Conservation (phyloP, 2,888 invertebrate species). For the Drosophila prostipennis region DNA sequence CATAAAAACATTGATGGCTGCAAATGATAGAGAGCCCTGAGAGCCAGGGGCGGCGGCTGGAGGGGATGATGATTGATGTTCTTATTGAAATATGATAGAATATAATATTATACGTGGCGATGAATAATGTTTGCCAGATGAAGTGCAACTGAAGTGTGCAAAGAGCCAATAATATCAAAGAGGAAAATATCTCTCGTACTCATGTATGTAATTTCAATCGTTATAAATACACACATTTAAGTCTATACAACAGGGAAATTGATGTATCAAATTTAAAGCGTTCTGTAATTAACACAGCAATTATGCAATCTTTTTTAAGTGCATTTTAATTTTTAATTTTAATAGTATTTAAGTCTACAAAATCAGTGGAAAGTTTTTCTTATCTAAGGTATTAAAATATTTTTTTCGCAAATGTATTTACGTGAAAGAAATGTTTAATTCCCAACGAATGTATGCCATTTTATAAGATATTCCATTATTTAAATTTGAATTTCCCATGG, state of each 20-base stretch:
- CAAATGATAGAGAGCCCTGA: constrained; percentile 55
- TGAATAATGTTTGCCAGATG: constrained; percentile 15
- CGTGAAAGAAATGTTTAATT: too few species aligned
- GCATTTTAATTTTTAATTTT: background rate
- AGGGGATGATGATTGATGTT: constrained; percentile 30
- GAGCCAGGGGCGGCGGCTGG: constrained; percentile 8
- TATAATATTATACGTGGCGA: constrained; percentile 25
- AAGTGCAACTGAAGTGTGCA: constrained; percentile 26
- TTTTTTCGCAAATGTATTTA: too few species aligned
- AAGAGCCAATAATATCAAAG: background rate
- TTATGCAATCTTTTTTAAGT: background rate
- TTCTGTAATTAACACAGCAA: background rate
- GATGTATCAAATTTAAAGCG: too few species aligned
- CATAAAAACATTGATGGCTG: constrained; percentile 75
- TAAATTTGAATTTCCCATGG: background rate
- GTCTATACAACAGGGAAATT: background rate
- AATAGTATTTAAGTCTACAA: too few species aligned
- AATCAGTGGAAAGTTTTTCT: too few species aligned
- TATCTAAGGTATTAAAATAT: too few species aligned
- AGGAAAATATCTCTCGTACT: background rate
- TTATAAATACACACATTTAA: background rate
- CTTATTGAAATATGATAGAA: constrained; percentile 37
- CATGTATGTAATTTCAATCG: background rate
- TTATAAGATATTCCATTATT: constrained; percentile 1
- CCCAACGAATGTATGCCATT: background rate